A percentile compares a stretch with the other conserved stretches of the same genome.
phyloP scores from a whole-genome alignment of 2,888 invertebrate species.

The Synergus itoensis region DNA sequence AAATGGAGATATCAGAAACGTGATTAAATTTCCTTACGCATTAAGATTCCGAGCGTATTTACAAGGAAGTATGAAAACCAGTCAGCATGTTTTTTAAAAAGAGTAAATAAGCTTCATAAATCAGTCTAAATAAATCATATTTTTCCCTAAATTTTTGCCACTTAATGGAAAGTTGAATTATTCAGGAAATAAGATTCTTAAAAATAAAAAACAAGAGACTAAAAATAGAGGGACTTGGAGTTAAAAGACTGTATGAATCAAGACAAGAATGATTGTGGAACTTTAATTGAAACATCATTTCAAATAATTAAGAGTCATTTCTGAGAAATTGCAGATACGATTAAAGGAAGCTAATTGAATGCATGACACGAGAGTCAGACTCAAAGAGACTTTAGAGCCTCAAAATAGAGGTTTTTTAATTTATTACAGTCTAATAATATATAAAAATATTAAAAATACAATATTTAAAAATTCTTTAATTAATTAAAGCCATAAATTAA shows the following conservation, averaged over 20 bases:
- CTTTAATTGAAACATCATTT: slow-evolving; percentile 25
- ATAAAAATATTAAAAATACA: no score
- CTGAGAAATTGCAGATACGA: slow-evolving; percentile 24
- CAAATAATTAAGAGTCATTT: slow-evolving; percentile 31
- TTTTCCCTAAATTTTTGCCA: neutral
- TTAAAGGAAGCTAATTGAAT: slow-evolving; percentile 27
- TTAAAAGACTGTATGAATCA: neutral
- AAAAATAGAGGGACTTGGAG: neutral
- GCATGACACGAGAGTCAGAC: slow-evolving; percentile 1
- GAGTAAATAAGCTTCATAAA: neutral
- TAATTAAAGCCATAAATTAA: neutral
- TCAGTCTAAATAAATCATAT: neutral
- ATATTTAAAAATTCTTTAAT: neutral
- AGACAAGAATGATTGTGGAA: neutral
- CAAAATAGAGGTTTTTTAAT: neutral
- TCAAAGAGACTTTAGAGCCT: neutral
- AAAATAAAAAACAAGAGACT: slow-evolving; percentile 4
- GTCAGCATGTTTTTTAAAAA: neutral
- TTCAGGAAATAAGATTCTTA: neutral
- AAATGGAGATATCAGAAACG: neutral
- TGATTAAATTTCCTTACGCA: neutral
- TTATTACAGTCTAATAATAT: no score
- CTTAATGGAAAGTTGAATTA: neutral
- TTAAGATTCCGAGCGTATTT: neutral
- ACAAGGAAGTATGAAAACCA: neutral